These are phyloP conservation scores for Epizoanthus rinbou DNA, from an alignment of 92 coral and sea anemone genomes.

Conservation along the genomic window DNA sequence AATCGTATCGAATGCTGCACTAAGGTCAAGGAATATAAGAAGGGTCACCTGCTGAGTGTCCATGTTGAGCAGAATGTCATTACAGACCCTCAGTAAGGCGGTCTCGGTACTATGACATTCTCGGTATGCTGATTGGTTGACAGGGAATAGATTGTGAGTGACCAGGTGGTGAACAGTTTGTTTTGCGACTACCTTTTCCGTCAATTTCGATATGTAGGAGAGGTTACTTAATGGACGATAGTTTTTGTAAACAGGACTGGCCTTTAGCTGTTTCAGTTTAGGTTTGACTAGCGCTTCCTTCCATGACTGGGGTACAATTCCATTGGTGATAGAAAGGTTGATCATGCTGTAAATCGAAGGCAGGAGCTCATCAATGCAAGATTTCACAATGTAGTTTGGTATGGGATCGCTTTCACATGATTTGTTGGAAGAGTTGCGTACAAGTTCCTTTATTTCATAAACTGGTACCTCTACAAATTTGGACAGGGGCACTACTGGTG, in stretches of 20 bases:
- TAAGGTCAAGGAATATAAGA: constrained; percentile 9
- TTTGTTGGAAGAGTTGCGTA: constrained; percentile 19
- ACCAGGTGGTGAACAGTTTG: constrained; percentile 33
- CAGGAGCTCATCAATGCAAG: constrained; percentile 34
- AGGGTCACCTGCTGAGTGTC: constrained; percentile 34
- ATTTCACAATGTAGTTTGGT: constrained; percentile 26
- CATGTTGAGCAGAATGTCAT: constrained; percentile 35
- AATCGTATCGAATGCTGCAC: neutral
- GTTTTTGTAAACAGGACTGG: constrained; percentile 12
- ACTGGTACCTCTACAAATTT: no score
- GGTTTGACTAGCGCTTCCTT: constrained; percentile 32
- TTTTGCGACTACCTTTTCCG: constrained; percentile 12
- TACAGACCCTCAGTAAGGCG: constrained; percentile 33
- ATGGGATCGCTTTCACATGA: constrained; percentile 31
- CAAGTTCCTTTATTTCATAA: neutral
- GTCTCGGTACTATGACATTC: constrained; percentile 24
- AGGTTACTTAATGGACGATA: constrained; percentile 28
- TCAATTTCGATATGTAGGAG: constrained; percentile 24
- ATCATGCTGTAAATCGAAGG: constrained; percentile 24
- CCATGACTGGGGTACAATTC: constrained; percentile 2
- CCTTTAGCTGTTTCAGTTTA: constrained; percentile 21
- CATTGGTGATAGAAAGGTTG: constrained; percentile 24
- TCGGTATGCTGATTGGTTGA: constrained; percentile 34
- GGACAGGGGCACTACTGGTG: no score
- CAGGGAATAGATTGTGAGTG: constrained; percentile 25